Base-by-base conservation (phyloP, 1,140 invertebrate species). In the Globodera rostochiensis region DNA sequence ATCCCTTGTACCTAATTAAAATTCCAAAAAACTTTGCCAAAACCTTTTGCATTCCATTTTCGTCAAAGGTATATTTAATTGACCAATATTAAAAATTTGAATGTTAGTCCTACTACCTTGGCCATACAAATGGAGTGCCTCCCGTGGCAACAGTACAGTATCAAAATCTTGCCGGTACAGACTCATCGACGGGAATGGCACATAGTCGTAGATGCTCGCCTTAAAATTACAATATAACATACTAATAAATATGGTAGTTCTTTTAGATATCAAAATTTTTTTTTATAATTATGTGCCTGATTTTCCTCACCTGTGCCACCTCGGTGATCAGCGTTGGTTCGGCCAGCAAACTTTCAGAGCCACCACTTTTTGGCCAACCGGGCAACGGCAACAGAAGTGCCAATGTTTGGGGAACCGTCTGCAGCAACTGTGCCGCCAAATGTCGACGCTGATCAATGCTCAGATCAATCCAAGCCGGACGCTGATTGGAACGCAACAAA, bases 131-230 rank as follows among this genome's bases (percentile, higher is more conserved):
- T 77, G 57, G 3, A 77, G 13, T 69, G 67, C 75, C 15, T 77
- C 53, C 70, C 50, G n/a, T 49, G 75, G 75, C 75, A 77, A 25
- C 46, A 71, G 25, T 19, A 64, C 75, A n/a, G 60, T 77, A 46
- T 77, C 75, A 47, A 77, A 77, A 64, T 77, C 57, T 21, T 77
- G 60, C 45, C 75, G 15, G 19, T 77, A 77, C 53, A 77, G 15
- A 60, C 75, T 77, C 75, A 77, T 77, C 8, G 75, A 77, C 50
- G 75, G 75, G n/a, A 77, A 77, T 6, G 75, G 75, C 57, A 77
- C 75, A 36, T 71, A 36, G 69, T 71, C 69, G 7, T 71, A 71
- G 25, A 71, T 71, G 11, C 6, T 71, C n/a, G 69, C 69, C 69
- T 71, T 9, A 45, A 71, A 21, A 45, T 45, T 21, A 0, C 1